phyloP scores from a whole-genome alignment of 2,888 invertebrate genomes.

The Spatulosminthurus flaviceps region DNA sequence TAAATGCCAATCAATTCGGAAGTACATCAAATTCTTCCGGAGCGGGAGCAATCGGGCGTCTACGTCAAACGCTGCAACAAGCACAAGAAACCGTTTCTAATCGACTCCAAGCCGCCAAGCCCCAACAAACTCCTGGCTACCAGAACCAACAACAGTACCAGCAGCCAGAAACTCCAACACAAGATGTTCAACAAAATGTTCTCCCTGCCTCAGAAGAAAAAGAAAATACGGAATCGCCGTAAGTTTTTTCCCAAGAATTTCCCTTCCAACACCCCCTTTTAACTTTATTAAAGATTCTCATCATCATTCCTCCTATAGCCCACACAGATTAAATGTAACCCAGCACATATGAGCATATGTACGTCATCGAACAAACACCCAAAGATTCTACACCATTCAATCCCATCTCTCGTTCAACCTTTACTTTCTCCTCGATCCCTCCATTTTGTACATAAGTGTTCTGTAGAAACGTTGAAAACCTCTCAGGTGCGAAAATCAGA shows the following conservation, averaged over 20 bases:
- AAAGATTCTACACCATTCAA: no score
- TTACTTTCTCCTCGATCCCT: no score
- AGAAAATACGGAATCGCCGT: constrained; percentile 62
- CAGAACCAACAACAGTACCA: constrained; percentile 48
- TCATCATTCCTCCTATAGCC: no score
- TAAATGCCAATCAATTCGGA: constrained; percentile 59
- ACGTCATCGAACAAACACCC: no score
- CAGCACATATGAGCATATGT: no score
- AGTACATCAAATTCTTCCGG: constrained; percentile 46
- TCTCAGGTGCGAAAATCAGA: no score
- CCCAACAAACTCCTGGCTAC: constrained; percentile 26
- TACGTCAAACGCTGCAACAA: constrained; percentile 63
- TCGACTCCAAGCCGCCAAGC: constrained; percentile 56
- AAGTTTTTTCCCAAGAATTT: constrained; percentile 49
- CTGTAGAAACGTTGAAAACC: no score
- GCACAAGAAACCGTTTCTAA: constrained; percentile 63
- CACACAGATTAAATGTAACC: no score
- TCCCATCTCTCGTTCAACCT: no score
- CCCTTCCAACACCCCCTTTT: no score
- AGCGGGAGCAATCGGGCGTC: constrained; percentile 61
- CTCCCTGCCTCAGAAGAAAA: constrained; percentile 56
- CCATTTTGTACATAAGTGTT: no score
- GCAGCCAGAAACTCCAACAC: constrained; percentile 53
- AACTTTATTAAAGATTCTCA: not conserved
- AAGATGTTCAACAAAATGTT: constrained; percentile 56